Evolutionary conservation across 2,113 vertebrate genomes (phyloP).

Genomic region (Odocoileus hemionus): DNA sequence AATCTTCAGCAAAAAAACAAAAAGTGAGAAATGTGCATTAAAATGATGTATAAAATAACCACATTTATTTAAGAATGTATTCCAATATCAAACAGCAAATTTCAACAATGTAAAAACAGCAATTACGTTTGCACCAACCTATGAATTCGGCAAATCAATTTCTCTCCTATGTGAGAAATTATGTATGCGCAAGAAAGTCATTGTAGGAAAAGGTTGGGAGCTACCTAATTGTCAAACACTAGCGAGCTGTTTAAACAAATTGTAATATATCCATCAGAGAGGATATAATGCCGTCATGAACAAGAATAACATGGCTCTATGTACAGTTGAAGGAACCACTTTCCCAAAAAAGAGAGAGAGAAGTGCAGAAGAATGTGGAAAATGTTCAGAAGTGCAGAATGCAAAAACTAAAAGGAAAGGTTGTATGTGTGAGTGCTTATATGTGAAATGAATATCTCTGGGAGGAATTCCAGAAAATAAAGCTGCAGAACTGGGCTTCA

Average conservation of each 20-base stretch:
- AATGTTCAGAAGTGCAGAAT: neutral
- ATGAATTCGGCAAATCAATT: neutral
- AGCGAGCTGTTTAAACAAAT: neutral
- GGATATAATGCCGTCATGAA: neutral
- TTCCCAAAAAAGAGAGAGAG: neutral
- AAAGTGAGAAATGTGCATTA: accelerated
- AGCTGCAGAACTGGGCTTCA: neutral
- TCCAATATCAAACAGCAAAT: neutral
- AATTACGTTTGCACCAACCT: neutral
- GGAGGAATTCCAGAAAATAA: neutral
- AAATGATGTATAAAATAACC: neutral
- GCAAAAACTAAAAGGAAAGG: neutral
- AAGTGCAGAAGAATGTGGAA: neutral
- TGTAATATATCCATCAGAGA: neutral
- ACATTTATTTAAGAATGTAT: neutral
- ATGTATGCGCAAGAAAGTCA: neutral
- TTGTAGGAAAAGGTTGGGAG: neutral
- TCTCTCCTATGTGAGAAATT: neutral
- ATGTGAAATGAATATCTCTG: neutral
- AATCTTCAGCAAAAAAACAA: neutral
- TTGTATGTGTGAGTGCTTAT: neutral
- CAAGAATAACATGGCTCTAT: neutral
- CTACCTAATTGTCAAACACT: neutral
- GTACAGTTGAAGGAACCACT: neutral
- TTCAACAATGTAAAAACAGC: neutral